Conservation (phyloP, 1,140 invertebrate species). For the Asobara japonica region DNA sequence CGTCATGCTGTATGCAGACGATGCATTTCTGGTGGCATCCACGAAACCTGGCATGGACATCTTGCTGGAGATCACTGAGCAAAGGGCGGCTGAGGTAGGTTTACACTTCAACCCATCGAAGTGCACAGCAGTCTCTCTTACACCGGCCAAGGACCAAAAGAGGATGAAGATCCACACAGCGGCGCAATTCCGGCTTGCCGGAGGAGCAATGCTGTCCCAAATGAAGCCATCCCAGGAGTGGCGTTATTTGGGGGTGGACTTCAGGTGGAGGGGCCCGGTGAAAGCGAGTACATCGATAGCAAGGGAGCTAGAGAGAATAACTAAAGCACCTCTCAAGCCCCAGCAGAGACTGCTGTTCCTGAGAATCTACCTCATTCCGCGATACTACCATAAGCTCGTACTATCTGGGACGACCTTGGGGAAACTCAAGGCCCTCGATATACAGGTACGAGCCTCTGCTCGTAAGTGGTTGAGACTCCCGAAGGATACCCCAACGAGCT, state of each 20-base stretch:
- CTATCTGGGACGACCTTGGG: slow-evolving; percentile 19
- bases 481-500: slow-evolving; percentile 31
- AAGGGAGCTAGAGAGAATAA: background rate
- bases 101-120: slow-evolving; percentile 50
- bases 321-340: slow-evolving; percentile 47
- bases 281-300: too few species aligned
- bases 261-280: background rate
- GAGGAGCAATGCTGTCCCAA: background rate
- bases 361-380: too few species aligned
- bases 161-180: slow-evolving; percentile 32
- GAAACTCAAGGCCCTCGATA: slow-evolving; percentile 23
- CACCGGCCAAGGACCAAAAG: slow-evolving; percentile 34
- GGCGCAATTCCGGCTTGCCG: background rate
- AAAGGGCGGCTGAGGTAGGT: slow-evolving; percentile 41
- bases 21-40: slow-evolving; percentile 52
- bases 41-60: slow-evolving; percentile 42
- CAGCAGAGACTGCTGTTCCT: slow-evolving; percentile 48
- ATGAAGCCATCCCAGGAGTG: background rate
- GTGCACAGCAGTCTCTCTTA: slow-evolving; percentile 47
- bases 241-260: slow-evolving; percentile 22
- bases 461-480: slow-evolving; percentile 39
- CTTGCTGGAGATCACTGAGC: background rate
- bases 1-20: slow-evolving; percentile 59
- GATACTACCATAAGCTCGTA: slow-evolving; percentile 30
- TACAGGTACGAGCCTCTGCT: background rate